Conservation (phyloP, 2,113 vertebrate genomes). For the Alligator mississippiensis region DNA sequence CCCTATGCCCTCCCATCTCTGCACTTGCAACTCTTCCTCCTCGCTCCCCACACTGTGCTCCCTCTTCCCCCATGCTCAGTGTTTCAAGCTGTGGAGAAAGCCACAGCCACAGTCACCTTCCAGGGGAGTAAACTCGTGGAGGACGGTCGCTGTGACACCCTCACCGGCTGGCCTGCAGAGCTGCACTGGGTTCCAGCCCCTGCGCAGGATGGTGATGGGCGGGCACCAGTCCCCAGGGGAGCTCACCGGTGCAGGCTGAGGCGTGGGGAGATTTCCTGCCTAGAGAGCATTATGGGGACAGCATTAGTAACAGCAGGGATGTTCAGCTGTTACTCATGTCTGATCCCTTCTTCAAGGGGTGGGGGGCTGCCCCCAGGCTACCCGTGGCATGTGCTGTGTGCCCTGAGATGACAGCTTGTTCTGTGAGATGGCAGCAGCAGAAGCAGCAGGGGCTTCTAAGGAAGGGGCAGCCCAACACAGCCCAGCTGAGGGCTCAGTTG, state of each 20-base stretch:
- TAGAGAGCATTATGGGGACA: background rate
- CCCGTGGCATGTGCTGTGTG: background rate
- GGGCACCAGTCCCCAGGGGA: background rate
- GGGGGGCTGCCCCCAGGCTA: background rate
- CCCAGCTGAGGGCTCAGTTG: background rate
- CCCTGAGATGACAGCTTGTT: background rate
- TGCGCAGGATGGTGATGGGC: background rate
- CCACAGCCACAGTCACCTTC: background rate
- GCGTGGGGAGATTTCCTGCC: background rate
- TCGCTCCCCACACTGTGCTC: background rate
- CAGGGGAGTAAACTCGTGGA: background rate
- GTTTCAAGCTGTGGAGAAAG: background rate
- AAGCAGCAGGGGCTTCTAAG: background rate
- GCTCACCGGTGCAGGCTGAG: background rate
- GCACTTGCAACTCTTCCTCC: background rate
- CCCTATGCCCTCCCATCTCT: background rate
- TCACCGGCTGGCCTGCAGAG: background rate
- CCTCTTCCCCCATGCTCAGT: accelerated
- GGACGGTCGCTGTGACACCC: background rate
- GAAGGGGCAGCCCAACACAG: background rate
- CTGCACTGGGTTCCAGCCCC: background rate
- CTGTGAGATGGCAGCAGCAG: conserved; percentile 26
- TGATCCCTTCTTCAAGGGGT: background rate
- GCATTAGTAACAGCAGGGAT: background rate
- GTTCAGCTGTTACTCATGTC: accelerated